Percentiles rank a stretch among this genome's conserved stretches.
Evolutionary conservation across 2,113 vertebrate species (phyloP).

Genomic region (Formicarius rufipectus): DNA sequence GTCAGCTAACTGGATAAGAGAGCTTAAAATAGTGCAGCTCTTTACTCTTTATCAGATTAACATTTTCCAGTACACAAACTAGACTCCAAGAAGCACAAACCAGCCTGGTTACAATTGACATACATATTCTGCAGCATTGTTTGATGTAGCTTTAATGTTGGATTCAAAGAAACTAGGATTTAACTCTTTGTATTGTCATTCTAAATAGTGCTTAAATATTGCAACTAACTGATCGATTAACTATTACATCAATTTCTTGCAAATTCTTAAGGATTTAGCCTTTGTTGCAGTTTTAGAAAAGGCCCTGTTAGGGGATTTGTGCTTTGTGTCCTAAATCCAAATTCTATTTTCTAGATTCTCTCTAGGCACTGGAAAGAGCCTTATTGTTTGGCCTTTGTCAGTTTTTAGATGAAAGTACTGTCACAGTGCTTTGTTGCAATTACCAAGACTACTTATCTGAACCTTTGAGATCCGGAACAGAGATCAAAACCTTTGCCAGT

Average conservation of each 20-base stretch:
- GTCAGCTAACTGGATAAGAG: constrained; percentile 72
- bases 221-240: background rate
- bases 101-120: constrained; percentile 11
- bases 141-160: background rate
- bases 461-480: background rate
- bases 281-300: background rate
- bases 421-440: background rate
- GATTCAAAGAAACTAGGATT: background rate
- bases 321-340: background rate
- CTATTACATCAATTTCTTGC: background rate
- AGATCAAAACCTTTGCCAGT: background rate
- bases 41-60: constrained; percentile 72
- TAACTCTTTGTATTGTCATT: background rate
- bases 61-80: constrained; percentile 56
- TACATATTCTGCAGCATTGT: constrained; percentile 1
- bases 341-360: background rate
- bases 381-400: background rate
- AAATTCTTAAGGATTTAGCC: background rate
- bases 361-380: background rate
- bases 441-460: background rate
- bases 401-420: background rate
- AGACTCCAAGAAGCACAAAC: constrained; percentile 26
- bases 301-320: background rate
- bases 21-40: constrained; percentile 70
- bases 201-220: background rate